Percentiles rank a stretch among this genome's conserved stretches.
Conservation (phyloP, 1,140 invertebrate genomes). For the Drosophila sechellia region DNA sequence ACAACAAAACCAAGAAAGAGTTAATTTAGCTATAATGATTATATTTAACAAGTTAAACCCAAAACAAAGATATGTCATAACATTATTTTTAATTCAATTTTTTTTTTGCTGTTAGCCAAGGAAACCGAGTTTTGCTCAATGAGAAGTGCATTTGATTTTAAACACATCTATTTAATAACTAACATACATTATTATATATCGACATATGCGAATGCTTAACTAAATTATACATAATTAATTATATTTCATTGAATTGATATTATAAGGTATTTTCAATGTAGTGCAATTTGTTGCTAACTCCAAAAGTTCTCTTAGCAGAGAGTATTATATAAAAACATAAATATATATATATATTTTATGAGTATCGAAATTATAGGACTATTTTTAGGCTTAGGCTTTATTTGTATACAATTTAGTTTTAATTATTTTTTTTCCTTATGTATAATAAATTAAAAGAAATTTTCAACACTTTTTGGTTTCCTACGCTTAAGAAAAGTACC, state of each 20-base stretch:
- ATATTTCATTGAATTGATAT: slow-evolving; percentile 43
- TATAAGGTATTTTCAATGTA: slow-evolving; percentile 65
- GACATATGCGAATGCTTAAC: slow-evolving; percentile 26
- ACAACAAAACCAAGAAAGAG: slow-evolving; percentile 11
- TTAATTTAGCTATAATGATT: slow-evolving; percentile 37
- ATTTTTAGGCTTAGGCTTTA: slow-evolving; percentile 43
- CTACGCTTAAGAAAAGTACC: slow-evolving; percentile 25
- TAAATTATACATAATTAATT: slow-evolving; percentile 38
- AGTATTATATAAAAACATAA: slow-evolving; percentile 29
- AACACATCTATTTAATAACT: slow-evolving; percentile 20
- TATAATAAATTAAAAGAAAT: slow-evolving; percentile 47
- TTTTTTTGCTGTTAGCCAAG: slow-evolving; percentile 41
- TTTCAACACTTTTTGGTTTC: slow-evolving; percentile 5
- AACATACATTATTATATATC: slow-evolving; percentile 16
- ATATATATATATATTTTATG: slow-evolving; percentile 31
- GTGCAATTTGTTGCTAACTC: slow-evolving; percentile 73
- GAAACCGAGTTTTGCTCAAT: slow-evolving; percentile 61
- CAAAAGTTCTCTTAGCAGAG: slow-evolving; percentile 37
- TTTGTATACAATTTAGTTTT: slow-evolving; percentile 31
- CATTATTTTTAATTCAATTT: slow-evolving; percentile 8
- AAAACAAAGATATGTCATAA: background rate
- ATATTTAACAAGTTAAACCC: slow-evolving; percentile 29
- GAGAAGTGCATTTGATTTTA: slow-evolving; percentile 63
- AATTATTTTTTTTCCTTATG: slow-evolving; percentile 17
- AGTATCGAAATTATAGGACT: slow-evolving; percentile 19